These are phyloP conservation scores for Myopa testacea DNA, from an alignment of 2,888 invertebrate genomes.

Conservation along the genomic window DNA sequence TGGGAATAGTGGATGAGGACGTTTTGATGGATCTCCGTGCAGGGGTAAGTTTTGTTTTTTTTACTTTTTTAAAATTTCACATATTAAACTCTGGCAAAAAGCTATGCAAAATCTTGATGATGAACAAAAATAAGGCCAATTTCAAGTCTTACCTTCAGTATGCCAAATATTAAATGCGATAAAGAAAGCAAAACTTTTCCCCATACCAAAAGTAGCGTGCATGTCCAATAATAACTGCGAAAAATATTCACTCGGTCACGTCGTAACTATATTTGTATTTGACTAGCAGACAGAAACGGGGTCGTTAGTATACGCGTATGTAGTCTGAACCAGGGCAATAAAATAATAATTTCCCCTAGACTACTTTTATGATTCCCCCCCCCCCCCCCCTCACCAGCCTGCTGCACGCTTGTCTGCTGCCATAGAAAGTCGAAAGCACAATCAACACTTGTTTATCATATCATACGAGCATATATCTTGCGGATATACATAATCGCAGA, in stretches of 20 bases:
- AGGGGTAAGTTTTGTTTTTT: constrained; percentile 71
- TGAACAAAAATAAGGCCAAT: neutral
- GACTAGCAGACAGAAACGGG: constrained; percentile 25
- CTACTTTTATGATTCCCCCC: neutral
- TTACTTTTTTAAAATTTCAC: neutral
- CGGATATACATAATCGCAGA: neutral
- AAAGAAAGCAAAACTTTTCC: constrained; percentile 19
- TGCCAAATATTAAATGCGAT: constrained; percentile 35
- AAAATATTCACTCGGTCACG: neutral
- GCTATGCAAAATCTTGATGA: no score
- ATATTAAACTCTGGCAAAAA: no score
- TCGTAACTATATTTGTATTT: no score
- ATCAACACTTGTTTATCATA: neutral
- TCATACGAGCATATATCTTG: no score
- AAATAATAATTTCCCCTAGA: constrained; percentile 1
- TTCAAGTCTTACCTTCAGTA: constrained; percentile 20
- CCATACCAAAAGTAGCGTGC: constrained; percentile 16
- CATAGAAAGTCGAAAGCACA: no score
- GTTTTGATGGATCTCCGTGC: constrained; percentile 77
- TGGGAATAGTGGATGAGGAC: constrained; percentile 73
- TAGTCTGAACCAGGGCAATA: neutral
- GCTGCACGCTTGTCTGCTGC: no score
- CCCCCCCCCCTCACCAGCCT: neutral
- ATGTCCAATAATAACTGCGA: constrained; percentile 42
- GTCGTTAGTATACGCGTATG: constrained; percentile 37